Base-by-base conservation (phyloP, 2,888 invertebrate species). In the Baccha elongata region DNA sequence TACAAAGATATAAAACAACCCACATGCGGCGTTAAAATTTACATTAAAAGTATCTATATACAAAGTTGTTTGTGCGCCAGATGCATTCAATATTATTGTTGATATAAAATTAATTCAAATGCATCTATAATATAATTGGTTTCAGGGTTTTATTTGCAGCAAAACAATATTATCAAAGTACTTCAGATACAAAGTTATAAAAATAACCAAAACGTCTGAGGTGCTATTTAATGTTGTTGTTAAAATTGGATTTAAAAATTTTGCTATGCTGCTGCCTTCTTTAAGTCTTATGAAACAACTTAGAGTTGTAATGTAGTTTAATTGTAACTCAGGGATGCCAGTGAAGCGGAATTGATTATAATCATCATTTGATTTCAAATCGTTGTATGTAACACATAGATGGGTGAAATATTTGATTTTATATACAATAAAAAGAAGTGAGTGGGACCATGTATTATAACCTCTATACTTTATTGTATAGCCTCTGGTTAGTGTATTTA, bases 261-360 rank as follows among this genome's bases (percentile, higher is more conserved):
- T n/a, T n/a, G n/a, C n/a, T n/a, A n/a, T n/a, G n/a, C n/a, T n/a
- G 13, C 46, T 19, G 15, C 11, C 17, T 23, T 42, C 13, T 37
- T 46, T 68, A n/a, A n/a, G 42, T 17, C 46, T 53, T 17, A 32
- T 40, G 62, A 72, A 78, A 78, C 83, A 83, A 72, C 83, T 83
- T 68, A 83, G 65, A 68, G 40, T 52, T 48, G 40, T 75, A 44
- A 23, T 48, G 40, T 75, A 44, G 32, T 73, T 58, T 58, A 68
- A 78, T 65, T 81, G 60, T 37, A 78, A 64, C 23, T 78, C 78
- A 78, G 72, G 83, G 78, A 83, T 78, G 53, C 58, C 64, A 78
- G 67, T 73, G 67, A 58, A 83, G 83, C 78, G 83, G 83, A 83
- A 83, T 83, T 64, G 83, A 78, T 81, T 76, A 81, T 67, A 40